These are phyloP conservation scores for Periophthalmodon schlosseri DNA, from an alignment of 2,113 vertebrate genomes.

Conservation along the genomic window DNA sequence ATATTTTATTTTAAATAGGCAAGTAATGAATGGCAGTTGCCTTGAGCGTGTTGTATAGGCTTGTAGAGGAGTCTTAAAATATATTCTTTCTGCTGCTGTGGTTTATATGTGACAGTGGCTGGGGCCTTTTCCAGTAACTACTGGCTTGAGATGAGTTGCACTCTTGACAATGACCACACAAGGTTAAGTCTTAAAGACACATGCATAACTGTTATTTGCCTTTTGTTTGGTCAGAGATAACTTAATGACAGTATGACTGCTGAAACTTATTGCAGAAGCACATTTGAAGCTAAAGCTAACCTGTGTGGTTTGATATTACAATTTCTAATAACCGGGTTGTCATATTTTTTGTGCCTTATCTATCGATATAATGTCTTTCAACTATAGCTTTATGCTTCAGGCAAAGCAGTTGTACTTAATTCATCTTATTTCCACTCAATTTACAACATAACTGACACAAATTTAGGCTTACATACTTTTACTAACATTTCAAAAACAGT, in stretches of 20 bases:
- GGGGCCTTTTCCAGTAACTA: neutral
- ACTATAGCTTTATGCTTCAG: neutral
- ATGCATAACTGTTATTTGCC: too few relatives aligned
- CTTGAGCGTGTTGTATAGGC: neutral
- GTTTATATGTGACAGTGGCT: neutral
- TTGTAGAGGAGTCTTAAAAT: neutral
- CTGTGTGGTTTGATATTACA: neutral
- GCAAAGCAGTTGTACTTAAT: neutral
- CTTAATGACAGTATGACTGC: neutral
- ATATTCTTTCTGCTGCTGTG: neutral
- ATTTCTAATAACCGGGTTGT: neutral
- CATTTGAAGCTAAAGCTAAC: too few relatives aligned
- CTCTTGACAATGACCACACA: too few relatives aligned
- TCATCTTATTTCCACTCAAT: neutral
- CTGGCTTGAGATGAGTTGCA: too few relatives aligned
- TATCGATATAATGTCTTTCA: neutral
- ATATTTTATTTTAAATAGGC: neutral
- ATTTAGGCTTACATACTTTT: slow-evolving; percentile 6
- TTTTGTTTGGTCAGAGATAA: neutral
- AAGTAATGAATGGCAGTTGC: neutral
- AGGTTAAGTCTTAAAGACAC: too few relatives aligned
- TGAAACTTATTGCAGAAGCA: neutral
- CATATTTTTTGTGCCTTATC: neutral
- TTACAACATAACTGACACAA: neutral
- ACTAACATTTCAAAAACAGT: neutral